phyloP scores from a whole-genome alignment of 2,888 invertebrate genomes.

The Plebejus melissa region DNA sequence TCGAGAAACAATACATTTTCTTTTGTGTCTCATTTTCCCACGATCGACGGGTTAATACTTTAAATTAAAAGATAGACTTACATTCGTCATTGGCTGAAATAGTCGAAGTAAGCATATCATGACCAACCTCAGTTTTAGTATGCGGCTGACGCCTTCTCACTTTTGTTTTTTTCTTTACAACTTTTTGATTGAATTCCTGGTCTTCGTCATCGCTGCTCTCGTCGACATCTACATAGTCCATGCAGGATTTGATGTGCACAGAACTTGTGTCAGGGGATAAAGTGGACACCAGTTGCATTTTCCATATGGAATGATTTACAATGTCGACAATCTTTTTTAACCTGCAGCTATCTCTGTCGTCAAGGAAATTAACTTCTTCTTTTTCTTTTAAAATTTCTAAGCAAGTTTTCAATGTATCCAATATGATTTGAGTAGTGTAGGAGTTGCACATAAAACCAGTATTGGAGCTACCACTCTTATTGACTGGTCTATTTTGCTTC shows the following conservation, averaged over 20 bases:
- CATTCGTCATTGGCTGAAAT: conserved; percentile 62
- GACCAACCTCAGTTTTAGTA: conserved; percentile 60
- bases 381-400: conserved; percentile 59
- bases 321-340: conserved; percentile 65
- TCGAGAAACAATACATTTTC: too few species aligned
- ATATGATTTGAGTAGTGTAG: conserved; percentile 77
- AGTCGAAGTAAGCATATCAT: conserved; percentile 60
- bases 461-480: conserved; percentile 49
- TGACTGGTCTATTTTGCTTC: conserved; percentile 53
- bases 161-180: conserved; percentile 62
- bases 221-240: conserved; percentile 69
- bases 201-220: conserved; percentile 73
- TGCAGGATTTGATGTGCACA: conserved; percentile 60
- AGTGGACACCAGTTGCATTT: conserved; percentile 83
- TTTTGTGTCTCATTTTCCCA: too few species aligned
- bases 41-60: background rate
- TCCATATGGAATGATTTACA: conserved; percentile 85
- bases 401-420: conserved; percentile 77
- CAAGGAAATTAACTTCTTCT: conserved; percentile 52
- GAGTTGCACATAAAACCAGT: conserved; percentile 80
- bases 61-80: conserved; percentile 39
- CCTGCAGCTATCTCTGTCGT: conserved; percentile 43
- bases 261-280: conserved; percentile 70
- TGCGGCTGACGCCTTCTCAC: conserved; percentile 56
- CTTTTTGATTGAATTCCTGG: conserved; percentile 54